Evolutionary conservation across 2,797 vertebrate species (phyloP).

Genomic region (Chloroceryle amazona): DNA sequence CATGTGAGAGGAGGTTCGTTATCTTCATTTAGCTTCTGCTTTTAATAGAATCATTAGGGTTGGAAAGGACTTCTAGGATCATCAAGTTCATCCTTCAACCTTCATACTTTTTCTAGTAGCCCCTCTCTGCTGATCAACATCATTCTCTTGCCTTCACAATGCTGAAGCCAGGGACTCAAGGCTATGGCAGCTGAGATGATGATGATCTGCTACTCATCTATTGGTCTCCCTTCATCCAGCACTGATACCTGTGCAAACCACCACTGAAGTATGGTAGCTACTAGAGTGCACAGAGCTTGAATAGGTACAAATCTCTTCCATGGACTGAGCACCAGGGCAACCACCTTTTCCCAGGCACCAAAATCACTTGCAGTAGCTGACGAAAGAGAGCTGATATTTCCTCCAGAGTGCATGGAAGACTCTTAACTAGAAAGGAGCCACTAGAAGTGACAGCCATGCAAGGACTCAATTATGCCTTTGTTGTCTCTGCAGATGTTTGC

Average conservation of each 20-base stretch:
- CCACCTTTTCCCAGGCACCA: background rate
- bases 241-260: background rate
- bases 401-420: background rate
- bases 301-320: background rate
- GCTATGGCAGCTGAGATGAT: background rate
- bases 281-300: background rate
- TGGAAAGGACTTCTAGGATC: no score
- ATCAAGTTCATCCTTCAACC: no score
- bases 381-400: background rate
- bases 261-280: background rate
- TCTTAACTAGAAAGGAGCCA: slow-evolving; percentile 40
- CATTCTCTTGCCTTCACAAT: background rate
- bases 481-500: slow-evolving; percentile 80
- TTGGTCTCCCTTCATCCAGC: background rate
- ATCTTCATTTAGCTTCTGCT: background rate
- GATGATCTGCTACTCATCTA: background rate
- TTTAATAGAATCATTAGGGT: background rate
- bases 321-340: background rate
- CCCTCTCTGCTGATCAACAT: background rate
- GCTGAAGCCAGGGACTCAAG: background rate
- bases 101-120: background rate
- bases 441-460: slow-evolving; percentile 28
- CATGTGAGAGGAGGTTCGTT: background rate
- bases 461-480: slow-evolving; percentile 80
- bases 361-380: background rate